These are phyloP conservation scores for Rallus crepitans DNA, from an alignment of 2,797 vertebrate species.

Conservation along the genomic window DNA sequence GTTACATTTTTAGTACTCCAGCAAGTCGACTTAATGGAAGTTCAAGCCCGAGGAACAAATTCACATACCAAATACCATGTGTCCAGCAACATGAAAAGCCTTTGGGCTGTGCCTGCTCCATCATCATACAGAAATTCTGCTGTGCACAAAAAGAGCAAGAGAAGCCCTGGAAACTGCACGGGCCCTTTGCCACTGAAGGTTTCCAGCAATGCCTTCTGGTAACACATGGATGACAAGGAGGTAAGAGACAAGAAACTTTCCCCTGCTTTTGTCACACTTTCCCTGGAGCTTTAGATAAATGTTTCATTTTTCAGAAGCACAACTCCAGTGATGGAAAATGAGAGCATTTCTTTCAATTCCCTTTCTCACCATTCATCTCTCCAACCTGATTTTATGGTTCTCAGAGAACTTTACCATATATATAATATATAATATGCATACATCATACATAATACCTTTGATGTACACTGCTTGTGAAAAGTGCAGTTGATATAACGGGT, in stretches of 20 bases:
- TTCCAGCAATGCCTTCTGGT: neutral
- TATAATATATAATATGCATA: too few species aligned
- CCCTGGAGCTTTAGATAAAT: neutral
- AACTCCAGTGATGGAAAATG: neutral
- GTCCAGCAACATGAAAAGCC: neutral
- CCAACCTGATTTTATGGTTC: neutral
- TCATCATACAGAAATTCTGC: neutral
- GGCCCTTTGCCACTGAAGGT: neutral
- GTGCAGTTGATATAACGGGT: neutral
- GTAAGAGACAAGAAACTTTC: neutral
- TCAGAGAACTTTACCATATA: neutral
- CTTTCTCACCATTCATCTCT: neutral
- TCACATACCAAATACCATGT: rapidly evolving
- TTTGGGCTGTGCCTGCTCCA: neutral
- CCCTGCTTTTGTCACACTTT: neutral
- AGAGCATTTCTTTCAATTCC: neutral
- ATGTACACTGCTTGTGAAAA: neutral
- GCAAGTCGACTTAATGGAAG: neutral
- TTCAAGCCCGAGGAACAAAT: neutral
- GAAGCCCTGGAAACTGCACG: neutral
- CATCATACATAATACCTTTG: neutral
- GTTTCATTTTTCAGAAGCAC: neutral
- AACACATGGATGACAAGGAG: neutral
- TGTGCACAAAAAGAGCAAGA: neutral
- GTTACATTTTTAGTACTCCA: neutral